These are phyloP conservation scores for Phoebastria nigripes DNA, from an alignment of 2,797 vertebrate genomes.

Conservation along the genomic window DNA sequence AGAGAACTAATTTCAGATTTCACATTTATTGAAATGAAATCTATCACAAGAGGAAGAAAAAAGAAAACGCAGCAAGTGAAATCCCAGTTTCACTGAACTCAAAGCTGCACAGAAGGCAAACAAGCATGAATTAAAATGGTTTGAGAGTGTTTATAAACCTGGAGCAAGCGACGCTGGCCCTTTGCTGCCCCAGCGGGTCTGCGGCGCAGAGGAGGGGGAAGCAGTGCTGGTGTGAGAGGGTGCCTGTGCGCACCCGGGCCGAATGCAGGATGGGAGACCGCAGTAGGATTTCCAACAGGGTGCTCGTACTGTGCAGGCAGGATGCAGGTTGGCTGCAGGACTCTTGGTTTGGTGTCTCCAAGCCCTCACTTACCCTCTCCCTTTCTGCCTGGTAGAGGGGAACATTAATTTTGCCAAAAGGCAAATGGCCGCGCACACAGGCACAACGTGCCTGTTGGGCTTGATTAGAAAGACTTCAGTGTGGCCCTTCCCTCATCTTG, in stretches of 20 bases:
- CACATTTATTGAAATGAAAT: slow-evolving; percentile 17
- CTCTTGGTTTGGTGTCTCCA: background rate
- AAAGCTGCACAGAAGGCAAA: background rate
- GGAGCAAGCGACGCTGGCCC: rapidly evolving
- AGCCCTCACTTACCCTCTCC: background rate
- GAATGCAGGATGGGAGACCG: background rate
- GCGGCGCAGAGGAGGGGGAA: background rate
- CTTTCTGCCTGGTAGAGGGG: background rate
- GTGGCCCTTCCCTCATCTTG: background rate
- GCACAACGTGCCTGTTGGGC: rapidly evolving
- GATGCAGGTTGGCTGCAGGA: background rate
- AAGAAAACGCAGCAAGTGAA: rapidly evolving
- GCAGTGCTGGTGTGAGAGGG: rapidly evolving
- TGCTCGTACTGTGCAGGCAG: background rate
- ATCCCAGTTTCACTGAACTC: background rate
- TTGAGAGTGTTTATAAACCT: rapidly evolving
- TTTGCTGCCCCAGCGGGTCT: background rate
- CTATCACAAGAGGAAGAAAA: background rate
- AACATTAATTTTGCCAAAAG: rapidly evolving
- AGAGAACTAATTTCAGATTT: slow-evolving; percentile 53
- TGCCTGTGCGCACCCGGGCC: rapidly evolving
- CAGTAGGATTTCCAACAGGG: rapidly evolving
- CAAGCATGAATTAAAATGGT: background rate
- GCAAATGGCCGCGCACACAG: rapidly evolving
- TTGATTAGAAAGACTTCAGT: too few species aligned